A percentile compares a stretch with the other conserved stretches of the same genome.
These are phyloP conservation scores for Petroica traversi DNA, from an alignment of 2,113 vertebrate species.

Conservation along the genomic window DNA sequence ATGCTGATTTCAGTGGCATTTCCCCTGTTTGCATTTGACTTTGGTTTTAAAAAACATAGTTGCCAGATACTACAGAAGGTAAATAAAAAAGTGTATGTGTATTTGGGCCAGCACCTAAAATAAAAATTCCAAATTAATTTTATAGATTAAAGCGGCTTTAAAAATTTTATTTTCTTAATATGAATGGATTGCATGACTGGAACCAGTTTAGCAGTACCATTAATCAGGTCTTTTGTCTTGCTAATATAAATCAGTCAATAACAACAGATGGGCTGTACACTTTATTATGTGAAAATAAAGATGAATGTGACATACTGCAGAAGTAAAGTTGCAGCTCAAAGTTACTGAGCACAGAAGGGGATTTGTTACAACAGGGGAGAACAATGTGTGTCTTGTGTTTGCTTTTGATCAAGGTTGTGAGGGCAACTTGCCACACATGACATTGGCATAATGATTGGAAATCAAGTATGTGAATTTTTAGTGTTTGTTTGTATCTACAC, in stretches of 20 bases:
- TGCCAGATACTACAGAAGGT: neutral
- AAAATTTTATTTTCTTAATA: constrained; percentile 29
- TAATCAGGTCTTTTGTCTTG: constrained; percentile 46
- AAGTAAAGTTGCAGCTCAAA: constrained; percentile 38
- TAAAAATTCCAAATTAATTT: constrained; percentile 2
- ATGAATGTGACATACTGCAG: constrained; percentile 34
- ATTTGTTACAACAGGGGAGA: neutral
- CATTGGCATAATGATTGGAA: neutral
- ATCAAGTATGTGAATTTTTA: neutral
- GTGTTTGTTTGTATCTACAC: neutral
- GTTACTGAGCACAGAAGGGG: constrained; percentile 7
- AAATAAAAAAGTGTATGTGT: neutral
- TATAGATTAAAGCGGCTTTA: constrained; percentile 16
- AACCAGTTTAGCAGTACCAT: constrained; percentile 21
- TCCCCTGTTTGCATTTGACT: neutral
- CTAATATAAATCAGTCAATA: constrained; percentile 36
- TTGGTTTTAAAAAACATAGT: neutral
- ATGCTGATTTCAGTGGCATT: neutral
- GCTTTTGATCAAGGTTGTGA: constrained; percentile 10
- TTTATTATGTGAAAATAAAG: constrained; percentile 60
- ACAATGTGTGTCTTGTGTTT: neutral
- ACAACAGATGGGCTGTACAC: constrained; percentile 22
- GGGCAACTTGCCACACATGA: neutral
- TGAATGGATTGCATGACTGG: constrained; percentile 22
- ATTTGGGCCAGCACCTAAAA: neutral